Evolutionary conservation across 1,140 invertebrate genomes (phyloP), one percentile per base, ranked within the genome.

Genomic region (Trichogramma pretiosum): DNA sequence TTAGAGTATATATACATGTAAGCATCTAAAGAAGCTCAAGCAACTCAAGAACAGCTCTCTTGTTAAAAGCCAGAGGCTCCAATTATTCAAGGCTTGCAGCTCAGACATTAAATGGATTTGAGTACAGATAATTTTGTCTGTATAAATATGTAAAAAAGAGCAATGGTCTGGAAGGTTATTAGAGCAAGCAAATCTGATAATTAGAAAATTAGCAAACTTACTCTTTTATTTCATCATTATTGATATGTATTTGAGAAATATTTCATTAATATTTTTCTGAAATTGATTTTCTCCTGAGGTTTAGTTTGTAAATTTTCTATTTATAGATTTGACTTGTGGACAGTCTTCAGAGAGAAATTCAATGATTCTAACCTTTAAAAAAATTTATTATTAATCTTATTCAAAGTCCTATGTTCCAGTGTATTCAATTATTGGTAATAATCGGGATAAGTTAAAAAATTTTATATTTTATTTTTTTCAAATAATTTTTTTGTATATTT

Each of bases 141-240:
- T n/a, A n/a, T n/a, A n/a, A n/a, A n/a, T n/a, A n/a, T 39, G 34
- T 24, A 44, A 24, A 37, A 49, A 23, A 42, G 22, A 9, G 28
- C 17, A 9, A 13, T 35, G 28, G 48, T 44, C 30, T 51, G 23
- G 30, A 41, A 51, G 32, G 38, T 41, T 41, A n/a, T 42, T 41
- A 24, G 36, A 23, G 33, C 33, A 34, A 42, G 36, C 43, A 33
- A 46, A 51, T 36, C 32, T 51, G 42, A 8, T 33, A 28, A 22
- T 21, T 46, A 51, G 49, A 51, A 46, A 46, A 46, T 51, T 51
- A 41, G n/a, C n/a, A n/a, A n/a, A n/a, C n/a, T n/a, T n/a, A n/a
- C n/a, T n/a, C n/a, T n/a, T n/a, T n/a, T n/a, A n/a, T n/a, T n/a
- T n/a, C n/a, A n/a, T n/a, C n/a, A n/a, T n/a, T n/a, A n/a, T n/a